These are phyloP conservation scores for Drosophila sechellia DNA, from an alignment of 1,140 invertebrate genomes.

Conservation along the genomic window DNA sequence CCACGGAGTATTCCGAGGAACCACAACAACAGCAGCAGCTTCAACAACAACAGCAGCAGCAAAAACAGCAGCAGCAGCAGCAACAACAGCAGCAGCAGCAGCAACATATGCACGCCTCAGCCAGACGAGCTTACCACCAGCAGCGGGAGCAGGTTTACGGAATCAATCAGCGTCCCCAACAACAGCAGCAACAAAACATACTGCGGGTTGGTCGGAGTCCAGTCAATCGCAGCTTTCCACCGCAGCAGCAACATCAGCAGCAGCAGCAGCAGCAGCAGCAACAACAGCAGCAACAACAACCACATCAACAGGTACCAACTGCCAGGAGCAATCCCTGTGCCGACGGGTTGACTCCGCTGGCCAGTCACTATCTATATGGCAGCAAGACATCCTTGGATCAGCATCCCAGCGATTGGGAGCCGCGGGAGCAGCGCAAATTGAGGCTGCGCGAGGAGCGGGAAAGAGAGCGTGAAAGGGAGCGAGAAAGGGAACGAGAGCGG, in stretches of 20 bases:
- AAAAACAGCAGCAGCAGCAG: conserved; percentile 42
- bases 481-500: conserved; percentile 50
- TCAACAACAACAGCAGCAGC: conserved; percentile 28
- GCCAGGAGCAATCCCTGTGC: conserved; percentile 66
- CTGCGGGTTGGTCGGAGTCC: conserved; percentile 75
- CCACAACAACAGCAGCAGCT: conserved; percentile 43
- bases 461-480: conserved; percentile 44
- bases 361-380: conserved; percentile 77
- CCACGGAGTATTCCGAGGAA: conserved; percentile 62
- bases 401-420: conserved; percentile 57
- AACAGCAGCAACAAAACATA: conserved; percentile 40
- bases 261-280: too few species aligned
- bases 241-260: neutral
- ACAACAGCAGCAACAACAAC: conserved; percentile 14
- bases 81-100: conserved; percentile 52
- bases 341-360: conserved; percentile 71
- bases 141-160: conserved; percentile 63
- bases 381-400: conserved; percentile 75
- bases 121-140: conserved; percentile 69
- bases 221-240: conserved; percentile 57
- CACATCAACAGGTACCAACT: neutral
- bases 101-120: conserved; percentile 49
- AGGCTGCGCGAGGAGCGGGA: conserved; percentile 67
- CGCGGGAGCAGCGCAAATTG: conserved; percentile 67
- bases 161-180: conserved; percentile 49